Conservation (phyloP, 2,113 vertebrate genomes). For the Arvicanthis niloticus region DNA sequence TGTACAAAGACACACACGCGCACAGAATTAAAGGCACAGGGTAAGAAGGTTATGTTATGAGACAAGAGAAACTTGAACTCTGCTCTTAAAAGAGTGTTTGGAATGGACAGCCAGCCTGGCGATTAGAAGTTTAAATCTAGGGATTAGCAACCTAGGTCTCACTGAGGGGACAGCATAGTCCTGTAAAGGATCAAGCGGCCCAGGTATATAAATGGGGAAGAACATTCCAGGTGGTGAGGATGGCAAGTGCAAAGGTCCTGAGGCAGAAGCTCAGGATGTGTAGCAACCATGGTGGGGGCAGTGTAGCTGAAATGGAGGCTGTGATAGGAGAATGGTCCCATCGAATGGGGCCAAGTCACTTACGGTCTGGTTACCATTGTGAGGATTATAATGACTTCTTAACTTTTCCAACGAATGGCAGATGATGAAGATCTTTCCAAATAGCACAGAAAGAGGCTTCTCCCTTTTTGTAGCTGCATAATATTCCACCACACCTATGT, state of each 20-base stretch:
- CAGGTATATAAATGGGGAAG: neutral
- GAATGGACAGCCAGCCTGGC: neutral
- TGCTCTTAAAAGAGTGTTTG: neutral
- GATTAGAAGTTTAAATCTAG: neutral
- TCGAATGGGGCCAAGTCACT: neutral
- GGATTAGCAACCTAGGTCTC: neutral
- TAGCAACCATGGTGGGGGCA: neutral
- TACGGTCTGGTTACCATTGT: neutral
- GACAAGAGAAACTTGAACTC: neutral
- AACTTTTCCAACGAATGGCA: neutral
- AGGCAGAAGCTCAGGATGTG: neutral
- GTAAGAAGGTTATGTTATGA: neutral
- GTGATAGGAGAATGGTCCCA: neutral
- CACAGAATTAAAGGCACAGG: neutral
- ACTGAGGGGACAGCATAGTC: too few relatives aligned
- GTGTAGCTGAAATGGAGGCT: neutral
- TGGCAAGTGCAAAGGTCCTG: neutral
- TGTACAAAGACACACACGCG: too few relatives aligned
- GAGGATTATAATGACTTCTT: neutral
- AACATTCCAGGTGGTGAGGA: neutral
- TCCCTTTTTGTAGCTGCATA: neutral
- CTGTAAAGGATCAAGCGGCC: neutral
- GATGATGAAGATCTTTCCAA: neutral
- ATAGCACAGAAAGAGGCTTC: neutral
- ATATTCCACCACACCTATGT: neutral